Base-by-base conservation (phyloP, 2,113 vertebrate species). In the Psilopogon haemacephalus region DNA sequence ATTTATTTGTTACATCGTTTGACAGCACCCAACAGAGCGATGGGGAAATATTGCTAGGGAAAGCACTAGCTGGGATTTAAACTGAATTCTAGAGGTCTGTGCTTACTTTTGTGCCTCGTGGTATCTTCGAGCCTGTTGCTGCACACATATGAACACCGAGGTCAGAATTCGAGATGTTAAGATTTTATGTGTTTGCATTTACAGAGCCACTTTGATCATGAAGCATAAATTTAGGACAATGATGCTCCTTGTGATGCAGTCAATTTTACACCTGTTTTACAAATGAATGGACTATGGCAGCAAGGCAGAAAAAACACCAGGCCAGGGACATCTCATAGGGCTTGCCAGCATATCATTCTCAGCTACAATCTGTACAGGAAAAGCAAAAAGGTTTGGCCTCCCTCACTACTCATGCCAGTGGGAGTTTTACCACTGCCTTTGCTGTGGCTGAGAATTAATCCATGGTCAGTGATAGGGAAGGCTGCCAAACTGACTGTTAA, bases 11-110 rank as follows among this genome's bases (percentile, higher is more conserved):
- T 70, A 88, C 19, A 81, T 90, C 33, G 63, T 93, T 93, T 58
- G 50, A 89, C 58, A 93, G 64, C 70, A 93, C 93, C 74, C 78
- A 87, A 56, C 67, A 94, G 84, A 96, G 79, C 65, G 95, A 50
- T 28, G 77, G 33, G 38, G 58, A 73, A 87, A 86, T 94, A 91
- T 92, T 94, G 63, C 50, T 89, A 71, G 54, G 65, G 70, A 95
- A 27, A 77, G 73, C 33, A 76, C 59, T 88, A 55, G 55, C 35
- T 86, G 7, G 16, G 33, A 58, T 89, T 95, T 78, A 94, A 96
- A 96, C 82, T 63, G 65, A 81, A 68, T 96, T 89, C 64, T 86
- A 40, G 30, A 80, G n/a, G 33, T 74, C 32, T 70, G 3, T 46
- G 17, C 58, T 78, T 69, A 4, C 32, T 55, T 79, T 79, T 91